Evolutionary conservation across 2,888 invertebrate species (phyloP), one percentile per base, ranked within the genome.

Genomic region (Lycia hirtaria): DNA sequence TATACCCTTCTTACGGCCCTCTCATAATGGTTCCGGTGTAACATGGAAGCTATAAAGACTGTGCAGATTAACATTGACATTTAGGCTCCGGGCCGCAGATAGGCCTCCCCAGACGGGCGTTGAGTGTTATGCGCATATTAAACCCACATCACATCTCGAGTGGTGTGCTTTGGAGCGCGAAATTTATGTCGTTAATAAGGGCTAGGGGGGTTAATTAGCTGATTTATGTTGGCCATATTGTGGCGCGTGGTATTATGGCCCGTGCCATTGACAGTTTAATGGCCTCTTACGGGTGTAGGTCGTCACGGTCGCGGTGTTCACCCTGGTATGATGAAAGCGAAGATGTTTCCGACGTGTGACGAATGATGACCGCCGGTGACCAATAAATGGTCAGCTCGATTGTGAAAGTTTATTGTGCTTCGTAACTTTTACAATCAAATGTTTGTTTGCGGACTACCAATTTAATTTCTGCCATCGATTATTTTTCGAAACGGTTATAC

Each of bases 181-280:
- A 90, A 90, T 90, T 87, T 89, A 90, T 89, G 88, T 87, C 83
- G 80, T 87, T 90, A 88, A 90, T 90, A 90, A 88, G 88, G 84
- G 80, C 83, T 77, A 71, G 77, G 83, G 83, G 86, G 86, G 87
- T 88, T 89, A 90, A 91, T 90, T 89, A 88, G 82, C 81, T 87
- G 88, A 90, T 88, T 90, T 88, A 90, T 85, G 85, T 76, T 71
- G 81, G 75, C 78, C 85, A 85, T 88, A 88, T 83, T 83, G 83
- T 81, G 78, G 80, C 78, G 81, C 83, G 81, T 81, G 76, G 78
- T 81, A 76, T 84, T 81, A 82, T 78, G 75, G 75, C 78, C 75
- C 77, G 78, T 81, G 83, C 69, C 80, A 80, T 83, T 85, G 85
- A 84, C 86, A 85, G 83, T 85, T 85, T 89, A 88, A 87, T 88